A percentile compares a stretch with the other conserved stretches of the same genome.
phyloP scores from a whole-genome alignment of 2,888 invertebrate species.

The Drosophila paranaensis region DNA sequence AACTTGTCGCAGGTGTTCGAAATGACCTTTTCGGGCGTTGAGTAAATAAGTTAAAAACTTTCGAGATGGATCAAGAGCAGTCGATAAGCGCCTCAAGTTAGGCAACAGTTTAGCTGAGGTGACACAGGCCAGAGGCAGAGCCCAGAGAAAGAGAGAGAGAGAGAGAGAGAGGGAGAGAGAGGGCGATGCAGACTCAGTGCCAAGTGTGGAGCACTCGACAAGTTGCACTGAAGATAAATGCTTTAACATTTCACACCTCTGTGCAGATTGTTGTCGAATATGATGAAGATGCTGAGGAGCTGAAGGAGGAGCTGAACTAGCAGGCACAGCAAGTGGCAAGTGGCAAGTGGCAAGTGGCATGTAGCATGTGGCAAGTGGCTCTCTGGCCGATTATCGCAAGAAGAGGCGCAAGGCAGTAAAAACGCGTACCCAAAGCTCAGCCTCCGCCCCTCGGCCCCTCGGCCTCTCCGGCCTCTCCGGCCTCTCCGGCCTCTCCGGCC shows the following conservation, averaged over 20 bases:
- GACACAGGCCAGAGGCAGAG: constrained; percentile 27
- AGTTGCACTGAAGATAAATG: constrained; percentile 46
- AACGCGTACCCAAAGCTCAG: constrained; percentile 4
- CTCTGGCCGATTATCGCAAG: constrained; percentile 56
- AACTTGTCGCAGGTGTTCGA: not conserved
- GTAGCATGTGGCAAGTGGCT: constrained; percentile 52
- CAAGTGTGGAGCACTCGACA: constrained; percentile 46
- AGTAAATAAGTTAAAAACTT: constrained; percentile 22
- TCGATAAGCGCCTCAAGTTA: constrained; percentile 40
- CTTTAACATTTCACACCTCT: constrained; percentile 56
- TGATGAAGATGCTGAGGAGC: not conserved
- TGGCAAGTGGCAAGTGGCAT: constrained; percentile 44
- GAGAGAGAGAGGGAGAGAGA: not conserved
- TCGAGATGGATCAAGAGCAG: not conserved
- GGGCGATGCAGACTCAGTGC: constrained; percentile 1
- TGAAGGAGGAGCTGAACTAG: constrained; percentile 12
- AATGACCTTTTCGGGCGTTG: not conserved
- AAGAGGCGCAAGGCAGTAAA: constrained; percentile 58
- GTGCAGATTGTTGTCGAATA: constrained; percentile 13
- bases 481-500: not conserved
- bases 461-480: no score
- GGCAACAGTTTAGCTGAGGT: constrained; percentile 44
- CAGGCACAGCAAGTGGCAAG: constrained; percentile 11
- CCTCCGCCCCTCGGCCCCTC: not conserved
- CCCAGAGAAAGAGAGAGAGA: not conserved